Evolutionary conservation across 2,797 vertebrate species (phyloP), one percentile per base, ranked within the genome.

Genomic region (Hypotaenidia okinawae): DNA sequence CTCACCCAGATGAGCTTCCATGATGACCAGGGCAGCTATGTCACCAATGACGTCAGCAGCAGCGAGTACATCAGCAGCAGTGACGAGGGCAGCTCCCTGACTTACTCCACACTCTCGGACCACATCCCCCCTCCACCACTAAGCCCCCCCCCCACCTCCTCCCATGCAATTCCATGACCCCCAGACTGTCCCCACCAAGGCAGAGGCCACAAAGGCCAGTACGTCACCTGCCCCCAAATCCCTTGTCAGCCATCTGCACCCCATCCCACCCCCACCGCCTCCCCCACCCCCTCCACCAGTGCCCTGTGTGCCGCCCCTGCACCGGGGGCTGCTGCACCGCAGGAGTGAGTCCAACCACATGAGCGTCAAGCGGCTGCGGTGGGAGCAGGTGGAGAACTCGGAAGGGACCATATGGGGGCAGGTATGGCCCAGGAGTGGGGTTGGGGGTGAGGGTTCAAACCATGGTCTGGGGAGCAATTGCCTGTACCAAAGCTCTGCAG

Each of bases 381-480:
- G 99, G 99, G 99, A 99, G 97, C 99, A 99, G 97, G 99, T 99
- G 98, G 99, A 99, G 97, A 99, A 99, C 97, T 99, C 99, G 0
- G 99, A 99, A 96, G 99, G 99, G 69, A 99, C 99, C 90, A 99
- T 99, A 93, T 99, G 99, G 99, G 99, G 99, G 16, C 99, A 99
- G 99, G 99, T 92, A 84, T 1, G 68, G 70, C 27, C 25, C 3
- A 0, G 19, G 33, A 22, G 17, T 0, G 10, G 15, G 41, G 32
- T 0, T 3, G 7, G 28, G 84, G 23, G 0, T 1, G 3, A 28
- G 69, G 55, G 68, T 32, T 62, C 52, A 4, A 13, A 3, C 6
- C 0, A 0, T 0, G 2, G 10, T 2, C 30, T 4, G 45, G 62
- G 58, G 35, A n/a, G 41, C 4, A 1, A 25, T 1, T 23, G 25